Base-by-base conservation (phyloP, 2,797 vertebrate species). In the Spheniscus humboldti region DNA sequence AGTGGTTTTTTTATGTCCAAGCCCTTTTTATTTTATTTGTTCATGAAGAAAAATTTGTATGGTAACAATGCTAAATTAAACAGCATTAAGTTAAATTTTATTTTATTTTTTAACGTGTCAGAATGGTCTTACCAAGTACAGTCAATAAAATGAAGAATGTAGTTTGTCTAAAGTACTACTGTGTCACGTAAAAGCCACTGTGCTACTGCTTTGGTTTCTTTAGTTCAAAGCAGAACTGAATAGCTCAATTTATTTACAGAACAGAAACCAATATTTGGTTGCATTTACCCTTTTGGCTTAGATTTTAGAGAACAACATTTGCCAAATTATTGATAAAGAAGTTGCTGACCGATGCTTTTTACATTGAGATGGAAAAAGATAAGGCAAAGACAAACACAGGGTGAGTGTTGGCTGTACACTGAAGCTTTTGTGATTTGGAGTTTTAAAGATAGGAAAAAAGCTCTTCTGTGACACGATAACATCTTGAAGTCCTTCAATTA, bases 181-280 rank as follows among this genome's bases (percentile, higher is more conserved):
- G 3, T 57, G 48, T 33, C 86, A 57, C 35, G 14, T 19, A 47
- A 94, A 63, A 86, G 39, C 43, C 81, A 33, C 23, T 28, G 37
- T 56, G 39, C 39, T 63, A 14, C 23, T 88, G 30, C 45, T 86
- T 83, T 73, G 35, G 20, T 90, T 96, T 87, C 64, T 94, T 94
- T 73, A 94, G 63, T 79, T 95, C 76, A 82, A 67, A 81, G 92
- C 35, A 88, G 69, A 95, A 63, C 37, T 83, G 90, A 88, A 90
- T 85, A 91, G 27, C 81, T 92, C n/a, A 48, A 53, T 96, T 97
- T 97, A 82, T 95, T 97, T 95, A 83, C 28, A 39, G 92, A 96
- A 84, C 63, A 95, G 91, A 97, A 97, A 92, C 35, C 56, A 92
- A 2, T 94, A 95, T 97, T 95, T 97, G 43, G 83, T 96, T 90